Evolutionary conservation across 1,140 invertebrate species (phyloP).

Genomic region (Vollenhovia emeryi): DNA sequence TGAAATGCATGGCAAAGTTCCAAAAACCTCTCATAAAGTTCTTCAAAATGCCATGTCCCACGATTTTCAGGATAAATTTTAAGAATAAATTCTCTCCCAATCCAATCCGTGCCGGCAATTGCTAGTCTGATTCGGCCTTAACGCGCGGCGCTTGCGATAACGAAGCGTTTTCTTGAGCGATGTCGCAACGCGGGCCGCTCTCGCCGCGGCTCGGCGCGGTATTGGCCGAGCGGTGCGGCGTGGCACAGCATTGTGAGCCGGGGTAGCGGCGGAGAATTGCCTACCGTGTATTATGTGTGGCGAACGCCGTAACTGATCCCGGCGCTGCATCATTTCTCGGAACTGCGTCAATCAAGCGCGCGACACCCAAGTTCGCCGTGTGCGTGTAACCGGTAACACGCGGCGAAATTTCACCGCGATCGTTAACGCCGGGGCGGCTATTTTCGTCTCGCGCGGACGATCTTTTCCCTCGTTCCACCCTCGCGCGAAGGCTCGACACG

Average conservation of each 20-base stretch:
- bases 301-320: slow-evolving; percentile 36
- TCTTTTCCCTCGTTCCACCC: neutral
- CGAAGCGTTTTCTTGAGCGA: slow-evolving; percentile 64
- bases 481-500: neutral
- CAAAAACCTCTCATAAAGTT: too few relatives aligned
- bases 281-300: slow-evolving; percentile 55
- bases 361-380: slow-evolving; percentile 27
- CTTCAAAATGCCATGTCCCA: too few relatives aligned
- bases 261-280: slow-evolving; percentile 46
- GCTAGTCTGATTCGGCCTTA: too few relatives aligned
- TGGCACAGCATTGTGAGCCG: slow-evolving; percentile 14
- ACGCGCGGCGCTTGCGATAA: slow-evolving; percentile 66
- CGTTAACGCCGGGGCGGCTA: slow-evolving; percentile 34
- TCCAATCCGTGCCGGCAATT: too few relatives aligned
- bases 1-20: too few relatives aligned
- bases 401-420: slow-evolving; percentile 41
- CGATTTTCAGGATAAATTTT: too few relatives aligned
- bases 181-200: slow-evolving; percentile 54
- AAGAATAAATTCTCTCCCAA: too few relatives aligned
- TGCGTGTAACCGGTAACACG: neutral
- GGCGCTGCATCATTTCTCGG: slow-evolving; percentile 48
- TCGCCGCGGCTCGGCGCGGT: neutral
- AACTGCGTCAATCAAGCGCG: slow-evolving; percentile 57
- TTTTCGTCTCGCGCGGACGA: slow-evolving; percentile 3
- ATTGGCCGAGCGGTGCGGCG: neutral